phyloP scores from a whole-genome alignment of 2,797 vertebrate genomes.

The Premnoplex brunnescens region DNA sequence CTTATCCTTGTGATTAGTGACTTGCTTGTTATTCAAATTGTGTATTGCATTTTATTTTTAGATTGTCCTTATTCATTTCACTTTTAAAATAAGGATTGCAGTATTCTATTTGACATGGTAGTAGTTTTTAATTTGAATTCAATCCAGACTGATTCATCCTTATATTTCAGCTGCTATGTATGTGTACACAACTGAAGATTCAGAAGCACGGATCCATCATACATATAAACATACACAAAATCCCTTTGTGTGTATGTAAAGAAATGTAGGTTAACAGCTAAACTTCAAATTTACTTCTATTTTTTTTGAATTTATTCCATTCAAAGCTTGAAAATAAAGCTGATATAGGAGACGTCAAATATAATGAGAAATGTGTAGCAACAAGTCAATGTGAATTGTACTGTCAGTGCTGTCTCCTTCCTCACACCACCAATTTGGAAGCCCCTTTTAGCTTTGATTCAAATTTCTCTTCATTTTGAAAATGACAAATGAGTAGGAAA shows the following conservation, averaged over 20 bases:
- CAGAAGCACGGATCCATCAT: not conserved
- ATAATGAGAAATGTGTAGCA: not conserved
- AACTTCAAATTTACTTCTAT: not conserved
- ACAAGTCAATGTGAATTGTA: not conserved
- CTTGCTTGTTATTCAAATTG: not conserved
- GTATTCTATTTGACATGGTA: not conserved
- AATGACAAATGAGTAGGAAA: not conserved
- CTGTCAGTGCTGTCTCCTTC: not conserved
- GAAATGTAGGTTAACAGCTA: not conserved
- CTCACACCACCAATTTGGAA: not conserved
- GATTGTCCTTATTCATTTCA: not conserved
- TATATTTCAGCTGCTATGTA: not conserved
- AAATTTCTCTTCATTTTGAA: not conserved
- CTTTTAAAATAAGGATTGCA: not conserved
- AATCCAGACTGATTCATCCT: not conserved
- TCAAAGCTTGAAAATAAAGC: not conserved
- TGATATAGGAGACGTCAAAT: not conserved
- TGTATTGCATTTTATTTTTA: not conserved
- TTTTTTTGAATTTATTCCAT: not conserved
- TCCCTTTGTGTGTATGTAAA: not conserved
- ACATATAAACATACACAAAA: not conserved
- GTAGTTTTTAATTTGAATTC: not conserved
- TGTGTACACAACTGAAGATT: not conserved
- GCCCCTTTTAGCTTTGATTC: not conserved
- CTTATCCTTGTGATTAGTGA: not conserved